Conservation (phyloP, 2,113 vertebrate genomes). For the Antechinus flavipes region DNA sequence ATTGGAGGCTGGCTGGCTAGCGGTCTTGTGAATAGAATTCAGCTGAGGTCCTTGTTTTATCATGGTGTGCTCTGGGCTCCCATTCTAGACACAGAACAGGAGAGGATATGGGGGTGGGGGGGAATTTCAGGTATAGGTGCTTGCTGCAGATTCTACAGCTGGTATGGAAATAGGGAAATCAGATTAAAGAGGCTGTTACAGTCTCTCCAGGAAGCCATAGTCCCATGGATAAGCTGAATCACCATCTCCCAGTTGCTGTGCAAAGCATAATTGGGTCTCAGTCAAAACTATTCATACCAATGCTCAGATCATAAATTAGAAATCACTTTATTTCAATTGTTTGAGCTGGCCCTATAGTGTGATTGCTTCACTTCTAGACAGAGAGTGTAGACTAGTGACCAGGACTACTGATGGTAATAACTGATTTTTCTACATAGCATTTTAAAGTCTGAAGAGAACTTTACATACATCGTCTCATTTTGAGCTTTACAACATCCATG, state of each 20-base stretch:
- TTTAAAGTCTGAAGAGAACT: neutral
- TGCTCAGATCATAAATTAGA: neutral
- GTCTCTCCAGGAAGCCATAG: neutral
- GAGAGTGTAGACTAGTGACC: neutral
- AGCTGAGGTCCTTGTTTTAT: neutral
- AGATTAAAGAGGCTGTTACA: neutral
- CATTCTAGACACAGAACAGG: neutral
- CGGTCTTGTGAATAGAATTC: neutral
- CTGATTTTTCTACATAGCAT: neutral
- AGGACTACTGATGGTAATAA: neutral
- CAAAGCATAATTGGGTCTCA: neutral
- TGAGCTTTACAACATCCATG: neutral
- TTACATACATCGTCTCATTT: neutral
- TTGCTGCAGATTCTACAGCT: neutral
- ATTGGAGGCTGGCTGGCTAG: neutral
- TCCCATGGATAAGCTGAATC: neutral
- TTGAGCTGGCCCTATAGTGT: neutral
- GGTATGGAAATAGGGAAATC: neutral
- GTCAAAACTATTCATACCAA: neutral
- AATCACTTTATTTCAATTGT: neutral
- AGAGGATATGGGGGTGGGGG: neutral
- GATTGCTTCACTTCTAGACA: neutral
- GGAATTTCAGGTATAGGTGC: neutral
- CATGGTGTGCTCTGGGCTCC: neutral
- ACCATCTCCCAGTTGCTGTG: neutral